phyloP scores from a whole-genome alignment of 2,113 vertebrate species.

The Dendrocopos noguchii region DNA sequence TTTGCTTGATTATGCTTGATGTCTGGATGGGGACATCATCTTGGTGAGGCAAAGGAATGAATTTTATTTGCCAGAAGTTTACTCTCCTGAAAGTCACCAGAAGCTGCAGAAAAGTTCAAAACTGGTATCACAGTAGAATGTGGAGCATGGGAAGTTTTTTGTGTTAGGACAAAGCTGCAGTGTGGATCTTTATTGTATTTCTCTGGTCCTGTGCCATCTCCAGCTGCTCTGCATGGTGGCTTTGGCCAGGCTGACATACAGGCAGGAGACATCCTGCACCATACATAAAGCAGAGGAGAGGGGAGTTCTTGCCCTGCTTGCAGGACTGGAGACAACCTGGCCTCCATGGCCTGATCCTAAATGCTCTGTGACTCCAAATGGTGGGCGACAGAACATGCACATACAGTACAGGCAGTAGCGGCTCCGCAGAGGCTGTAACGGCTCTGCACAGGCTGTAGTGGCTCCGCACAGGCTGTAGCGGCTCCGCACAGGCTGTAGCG shows the following conservation, averaged over 20 bases:
- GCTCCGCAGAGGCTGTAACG: too few relatives aligned
- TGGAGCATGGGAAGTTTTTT: neutral
- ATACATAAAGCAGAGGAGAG: neutral
- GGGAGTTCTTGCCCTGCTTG: too few relatives aligned
- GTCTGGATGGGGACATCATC: neutral
- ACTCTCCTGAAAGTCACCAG: neutral
- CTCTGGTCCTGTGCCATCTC: too few relatives aligned
- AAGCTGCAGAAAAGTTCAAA: neutral
- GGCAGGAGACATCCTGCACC: neutral
- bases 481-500: too few relatives aligned
- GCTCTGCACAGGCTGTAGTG: too few relatives aligned
- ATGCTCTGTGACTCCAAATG: accelerated
- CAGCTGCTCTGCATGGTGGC: neutral
- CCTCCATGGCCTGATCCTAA: neutral
- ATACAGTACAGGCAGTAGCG: too few relatives aligned
- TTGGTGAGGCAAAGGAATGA: neutral
- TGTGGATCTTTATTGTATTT: too few relatives aligned
- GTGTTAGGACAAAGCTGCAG: neutral
- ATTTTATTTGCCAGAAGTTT: neutral
- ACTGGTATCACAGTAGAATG: neutral
- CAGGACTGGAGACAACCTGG: neutral
- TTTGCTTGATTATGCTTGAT: neutral
- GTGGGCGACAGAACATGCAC: neutral
- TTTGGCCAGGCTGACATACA: neutral
- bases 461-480: too few relatives aligned